Evolutionary conservation across 2,113 vertebrate genomes (phyloP).

Genomic region (Chascanopsetta lugubris): DNA sequence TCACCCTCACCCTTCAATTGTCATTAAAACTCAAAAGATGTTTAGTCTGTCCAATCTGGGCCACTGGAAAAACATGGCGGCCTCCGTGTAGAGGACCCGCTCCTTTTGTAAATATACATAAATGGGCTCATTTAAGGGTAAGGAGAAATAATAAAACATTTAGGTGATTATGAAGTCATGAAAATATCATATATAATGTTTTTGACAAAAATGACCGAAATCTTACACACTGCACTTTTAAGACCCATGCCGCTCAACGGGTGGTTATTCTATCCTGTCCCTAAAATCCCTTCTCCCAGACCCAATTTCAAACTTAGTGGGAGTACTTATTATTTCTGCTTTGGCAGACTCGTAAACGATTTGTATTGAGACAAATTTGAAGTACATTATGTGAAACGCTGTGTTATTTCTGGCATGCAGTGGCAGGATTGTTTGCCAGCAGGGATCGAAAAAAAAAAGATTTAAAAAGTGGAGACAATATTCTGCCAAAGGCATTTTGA

Average conservation of each 20-base stretch:
- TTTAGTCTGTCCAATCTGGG: too few relatives aligned
- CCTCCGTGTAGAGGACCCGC: too few relatives aligned
- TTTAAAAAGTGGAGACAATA: neutral
- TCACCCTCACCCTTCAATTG: too few relatives aligned
- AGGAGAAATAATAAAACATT: too few relatives aligned
- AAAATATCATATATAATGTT: too few relatives aligned
- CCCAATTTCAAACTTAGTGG: neutral
- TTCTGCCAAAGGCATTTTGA: slow-evolving; percentile 16
- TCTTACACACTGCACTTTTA: too few relatives aligned
- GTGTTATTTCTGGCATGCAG: neutral
- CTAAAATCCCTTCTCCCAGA: neutral
- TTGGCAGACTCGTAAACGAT: slow-evolving; percentile 10
- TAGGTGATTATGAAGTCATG: too few relatives aligned
- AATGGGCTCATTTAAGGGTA: too few relatives aligned
- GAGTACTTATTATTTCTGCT: neutral
- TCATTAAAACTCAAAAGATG: too few relatives aligned
- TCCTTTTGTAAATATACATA: too few relatives aligned
- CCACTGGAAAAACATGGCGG: too few relatives aligned
- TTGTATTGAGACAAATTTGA: neutral
- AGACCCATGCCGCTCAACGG: neutral
- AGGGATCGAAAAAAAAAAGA: slow-evolving; percentile 7
- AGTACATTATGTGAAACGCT: neutral
- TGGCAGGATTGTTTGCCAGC: neutral
- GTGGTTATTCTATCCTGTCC: neutral
- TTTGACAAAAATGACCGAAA: too few relatives aligned